Evolutionary conservation across 2,888 invertebrate genomes (phyloP), one percentile per base, ranked within the genome.

Genomic region (Caenorhabditis sp.): DNA sequence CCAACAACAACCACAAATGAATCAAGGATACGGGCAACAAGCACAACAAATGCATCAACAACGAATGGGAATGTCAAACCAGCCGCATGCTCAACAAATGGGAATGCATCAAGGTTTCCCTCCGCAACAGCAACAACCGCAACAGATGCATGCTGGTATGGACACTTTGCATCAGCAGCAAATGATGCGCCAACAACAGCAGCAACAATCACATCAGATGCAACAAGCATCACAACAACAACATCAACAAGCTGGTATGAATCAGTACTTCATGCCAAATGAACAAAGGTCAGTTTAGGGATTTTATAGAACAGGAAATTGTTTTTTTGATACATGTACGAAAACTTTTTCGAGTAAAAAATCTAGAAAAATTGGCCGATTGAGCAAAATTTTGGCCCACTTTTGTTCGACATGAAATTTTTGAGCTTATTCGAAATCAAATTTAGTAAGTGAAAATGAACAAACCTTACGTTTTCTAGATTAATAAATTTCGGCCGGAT

Each of bases 221-320:
- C 57, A 24, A n/a, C 31, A 36, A 19, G 23, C 12, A 27, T 4
- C 24, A 17, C 55, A 55, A 36, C 57, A 10, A 14, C 57, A 57
- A 23, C 57, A 57, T 26, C 57, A 57, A 23, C n/a, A 6, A 2
- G 24, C 27, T 57, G 63, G 59, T 55, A 53, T 64, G 14, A 66
- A 66, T n/a, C 71, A 66, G 21, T 66, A 71, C 12, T 66, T 57
- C 57, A 62, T 62, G 37, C 59, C 36, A 37, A 37, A n/a, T 49
- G 66, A 58, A 8, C 53, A 31, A 54, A 36, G 66, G 66, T 54
- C 0, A 27, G 26, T 36, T 31, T n/a, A n/a, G n/a, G n/a, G n/a
- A n/a, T n/a, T n/a, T n/a, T n/a, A n/a, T n/a, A n/a, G n/a, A n/a
- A n/a, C n/a, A n/a, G n/a, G n/a, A n/a, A n/a, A n/a, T n/a, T n/a